Evolutionary conservation across 2,797 vertebrate species (phyloP).

Genomic region (Okamejei kenojei): DNA sequence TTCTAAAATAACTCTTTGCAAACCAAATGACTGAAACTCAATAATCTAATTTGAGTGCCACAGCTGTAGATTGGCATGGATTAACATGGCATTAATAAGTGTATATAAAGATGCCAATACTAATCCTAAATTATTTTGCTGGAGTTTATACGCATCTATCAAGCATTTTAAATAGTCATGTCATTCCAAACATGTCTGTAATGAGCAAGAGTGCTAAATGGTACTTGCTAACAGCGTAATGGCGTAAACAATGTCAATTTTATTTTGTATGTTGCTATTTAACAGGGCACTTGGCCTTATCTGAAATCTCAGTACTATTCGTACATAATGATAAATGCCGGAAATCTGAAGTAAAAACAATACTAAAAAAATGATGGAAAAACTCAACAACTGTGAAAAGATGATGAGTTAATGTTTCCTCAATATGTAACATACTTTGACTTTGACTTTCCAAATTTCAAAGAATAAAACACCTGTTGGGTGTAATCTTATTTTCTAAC

Average conservation of each 20-base stretch:
- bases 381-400: too few species aligned
- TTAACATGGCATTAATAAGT: neutral
- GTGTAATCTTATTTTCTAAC: too few species aligned
- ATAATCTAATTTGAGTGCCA: neutral
- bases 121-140: neutral
- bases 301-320: too few species aligned
- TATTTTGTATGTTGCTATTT: neutral
- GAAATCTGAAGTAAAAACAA: too few species aligned
- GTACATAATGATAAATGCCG: too few species aligned
- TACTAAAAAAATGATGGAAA: too few species aligned
- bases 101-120: neutral
- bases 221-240: neutral
- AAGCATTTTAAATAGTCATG: neutral
- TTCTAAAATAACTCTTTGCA: neutral
- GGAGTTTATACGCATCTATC: neutral
- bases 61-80: neutral
- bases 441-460: too few species aligned
- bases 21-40: neutral
- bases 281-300: neutral
- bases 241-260: neutral
- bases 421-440: too few species aligned
- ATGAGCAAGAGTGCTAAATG: neutral
- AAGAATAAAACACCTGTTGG: too few species aligned
- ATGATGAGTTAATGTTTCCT: too few species aligned
- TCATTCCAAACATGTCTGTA: neutral